Evolutionary conservation across 2,797 vertebrate species (phyloP).

Genomic region (Gymnopithys bicolor): DNA sequence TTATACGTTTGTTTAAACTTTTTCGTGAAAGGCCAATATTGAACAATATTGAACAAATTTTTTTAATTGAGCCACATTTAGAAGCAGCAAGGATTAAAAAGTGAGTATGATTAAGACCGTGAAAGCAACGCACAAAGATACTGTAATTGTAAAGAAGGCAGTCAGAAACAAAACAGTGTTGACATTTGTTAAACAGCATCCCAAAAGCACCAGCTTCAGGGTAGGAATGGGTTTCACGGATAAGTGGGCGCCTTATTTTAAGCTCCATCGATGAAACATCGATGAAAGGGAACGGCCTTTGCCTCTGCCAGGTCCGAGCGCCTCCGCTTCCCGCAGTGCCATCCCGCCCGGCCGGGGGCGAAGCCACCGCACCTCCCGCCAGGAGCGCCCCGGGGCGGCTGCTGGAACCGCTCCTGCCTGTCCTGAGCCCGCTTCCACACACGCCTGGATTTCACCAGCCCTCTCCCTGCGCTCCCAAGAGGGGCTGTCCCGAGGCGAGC

Average conservation of each 20-base stretch:
- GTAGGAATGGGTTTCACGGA: accelerated
- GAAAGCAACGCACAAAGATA: neutral
- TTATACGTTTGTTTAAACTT: neutral
- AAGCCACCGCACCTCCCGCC: accelerated
- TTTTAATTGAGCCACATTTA: neutral
- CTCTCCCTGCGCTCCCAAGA: neutral
- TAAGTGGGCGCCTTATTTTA: accelerated
- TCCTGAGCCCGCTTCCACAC: neutral
- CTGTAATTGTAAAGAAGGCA: neutral
- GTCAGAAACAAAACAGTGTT: accelerated
- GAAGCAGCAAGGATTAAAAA: neutral
- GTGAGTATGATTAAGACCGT: neutral
- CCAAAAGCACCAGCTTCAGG: neutral
- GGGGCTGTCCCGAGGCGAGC: neutral
- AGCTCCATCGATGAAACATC: neutral
- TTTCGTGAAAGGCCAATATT: neutral
- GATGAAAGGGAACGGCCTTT: neutral
- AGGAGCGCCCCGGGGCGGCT: accelerated
- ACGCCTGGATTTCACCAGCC: accelerated
- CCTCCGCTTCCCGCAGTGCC: accelerated
- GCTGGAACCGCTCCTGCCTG: neutral
- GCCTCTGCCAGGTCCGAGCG: accelerated
- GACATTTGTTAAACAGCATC: accelerated
- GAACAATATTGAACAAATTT: neutral
- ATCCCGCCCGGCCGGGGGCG: accelerated